phyloP scores from a whole-genome alignment of 2,797 vertebrate genomes.

The Phrynocephalus forsythii region DNA sequence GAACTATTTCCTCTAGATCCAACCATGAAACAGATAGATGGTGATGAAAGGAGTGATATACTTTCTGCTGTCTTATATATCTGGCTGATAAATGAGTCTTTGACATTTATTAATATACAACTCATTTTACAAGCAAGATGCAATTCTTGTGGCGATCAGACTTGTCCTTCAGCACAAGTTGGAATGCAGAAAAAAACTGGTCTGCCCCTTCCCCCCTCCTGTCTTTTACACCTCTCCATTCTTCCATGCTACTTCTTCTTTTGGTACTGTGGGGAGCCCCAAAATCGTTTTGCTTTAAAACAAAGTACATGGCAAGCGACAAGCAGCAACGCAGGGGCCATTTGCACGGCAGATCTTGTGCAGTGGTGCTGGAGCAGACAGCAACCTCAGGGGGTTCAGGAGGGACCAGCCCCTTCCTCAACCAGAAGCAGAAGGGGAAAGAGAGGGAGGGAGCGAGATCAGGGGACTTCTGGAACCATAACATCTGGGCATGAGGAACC shows the following conservation, averaged over 20 bases:
- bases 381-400: background rate
- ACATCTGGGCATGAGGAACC: background rate
- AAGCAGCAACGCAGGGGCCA: background rate
- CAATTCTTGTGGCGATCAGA: background rate
- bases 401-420: background rate
- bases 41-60: background rate
- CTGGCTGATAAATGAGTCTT: background rate
- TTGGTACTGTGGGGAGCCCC: background rate
- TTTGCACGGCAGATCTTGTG: background rate
- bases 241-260: background rate
- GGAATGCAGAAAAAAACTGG: background rate
- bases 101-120: background rate
- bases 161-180: background rate
- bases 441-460: background rate
- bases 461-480: background rate
- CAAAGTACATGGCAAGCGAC: background rate
- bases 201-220: background rate
- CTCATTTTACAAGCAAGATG: background rate
- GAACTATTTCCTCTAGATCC: background rate
- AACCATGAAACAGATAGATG: background rate
- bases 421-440: background rate
- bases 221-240: background rate
- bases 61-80: background rate
- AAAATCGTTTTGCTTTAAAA: background rate
- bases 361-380: background rate